These are phyloP conservation scores for Troglohyphantes excavatus DNA, from an alignment of 2,888 invertebrate genomes.

Conservation along the genomic window DNA sequence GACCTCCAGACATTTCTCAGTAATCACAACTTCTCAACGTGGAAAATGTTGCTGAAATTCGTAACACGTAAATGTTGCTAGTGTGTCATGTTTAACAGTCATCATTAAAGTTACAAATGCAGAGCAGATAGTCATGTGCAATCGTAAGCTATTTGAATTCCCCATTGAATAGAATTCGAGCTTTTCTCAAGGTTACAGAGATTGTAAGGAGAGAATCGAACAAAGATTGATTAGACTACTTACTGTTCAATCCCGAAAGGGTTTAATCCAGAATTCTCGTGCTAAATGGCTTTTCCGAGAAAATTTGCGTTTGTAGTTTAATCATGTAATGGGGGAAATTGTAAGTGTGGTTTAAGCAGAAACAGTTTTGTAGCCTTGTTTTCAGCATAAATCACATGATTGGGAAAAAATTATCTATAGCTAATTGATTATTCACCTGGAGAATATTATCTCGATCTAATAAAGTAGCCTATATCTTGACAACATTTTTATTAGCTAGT, in stretches of 20 bases:
- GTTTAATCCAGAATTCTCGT: constrained; percentile 13
- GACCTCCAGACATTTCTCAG: no score
- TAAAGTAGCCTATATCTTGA: no score
- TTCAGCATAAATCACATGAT: no score
- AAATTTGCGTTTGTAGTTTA: neutral
- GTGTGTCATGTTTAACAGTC: neutral
- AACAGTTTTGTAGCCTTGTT: neutral
- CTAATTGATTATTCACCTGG: no score
- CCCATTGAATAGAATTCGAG: neutral
- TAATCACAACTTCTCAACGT: neutral
- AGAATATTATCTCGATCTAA: no score
- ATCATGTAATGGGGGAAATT: neutral
- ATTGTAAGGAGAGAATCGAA: neutral
- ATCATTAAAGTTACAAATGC: constrained; percentile 1
- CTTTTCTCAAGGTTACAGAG: neutral
- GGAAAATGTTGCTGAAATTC: neutral
- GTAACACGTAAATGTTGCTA: neutral
- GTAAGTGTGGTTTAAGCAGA: neutral
- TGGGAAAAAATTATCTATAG: no score
- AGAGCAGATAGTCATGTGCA: neutral
- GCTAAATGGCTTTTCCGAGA: constrained; percentile 17
- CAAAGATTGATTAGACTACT: constrained; percentile 59
- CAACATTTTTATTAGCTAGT: no score
- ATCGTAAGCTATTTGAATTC: neutral
- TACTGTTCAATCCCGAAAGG: constrained; percentile 15